Base-by-base conservation (phyloP, 2,113 vertebrate species). In the Tragulus kanchil region DNA sequence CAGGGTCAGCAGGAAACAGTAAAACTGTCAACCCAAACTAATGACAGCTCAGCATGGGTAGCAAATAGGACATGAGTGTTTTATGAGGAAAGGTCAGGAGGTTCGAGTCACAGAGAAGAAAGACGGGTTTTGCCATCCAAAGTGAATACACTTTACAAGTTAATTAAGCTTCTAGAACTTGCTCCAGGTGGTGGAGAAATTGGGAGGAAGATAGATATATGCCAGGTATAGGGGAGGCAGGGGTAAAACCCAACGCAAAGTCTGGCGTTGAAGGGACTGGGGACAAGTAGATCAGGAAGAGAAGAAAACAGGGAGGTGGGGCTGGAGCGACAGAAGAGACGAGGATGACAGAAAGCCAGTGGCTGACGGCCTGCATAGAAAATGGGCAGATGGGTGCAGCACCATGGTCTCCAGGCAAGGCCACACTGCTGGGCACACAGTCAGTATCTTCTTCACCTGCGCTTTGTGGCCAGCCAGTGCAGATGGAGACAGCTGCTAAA, bases 21-120 rank as follows among this genome's bases (percentile, higher is more conserved):
- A 95, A 97, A 98, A 92, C 95, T 97, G 93, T 97, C 97, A 97
- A 71, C 93, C 94, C 92, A 94, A 97, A 96, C 73, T 92, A 97
- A 96, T 14, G 59, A 94, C 95, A 96, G 64, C 79, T 36, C 79
- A 90, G 79, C 89, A 93, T 50, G 84, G 89, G 94, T 86, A 94
- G 92, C 94, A 96, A 97, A 95, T 90, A 95, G 83, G 54, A 97
- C 95, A 93, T 26, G 94, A 96, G 95, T 90, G 92, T 94, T 98
- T 97, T 95, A 97, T 83, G 95, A 95, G 93, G 67, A 93, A 93
- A 93, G 94, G 93, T 96, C 96, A 90, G 85, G 64, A 97, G 77
- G 95, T 90, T 93, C 54, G 54, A 98, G 96, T 95, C 91, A 75
- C 6, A 0, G 48, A 78, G 28, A 93, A 92, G 81, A 96, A 97